Percentiles rank a stretch among this genome's conserved stretches.
These are phyloP conservation scores for Drosophila ercepeae DNA, from an alignment of 1,140 invertebrate genomes.

Conservation along the genomic window DNA sequence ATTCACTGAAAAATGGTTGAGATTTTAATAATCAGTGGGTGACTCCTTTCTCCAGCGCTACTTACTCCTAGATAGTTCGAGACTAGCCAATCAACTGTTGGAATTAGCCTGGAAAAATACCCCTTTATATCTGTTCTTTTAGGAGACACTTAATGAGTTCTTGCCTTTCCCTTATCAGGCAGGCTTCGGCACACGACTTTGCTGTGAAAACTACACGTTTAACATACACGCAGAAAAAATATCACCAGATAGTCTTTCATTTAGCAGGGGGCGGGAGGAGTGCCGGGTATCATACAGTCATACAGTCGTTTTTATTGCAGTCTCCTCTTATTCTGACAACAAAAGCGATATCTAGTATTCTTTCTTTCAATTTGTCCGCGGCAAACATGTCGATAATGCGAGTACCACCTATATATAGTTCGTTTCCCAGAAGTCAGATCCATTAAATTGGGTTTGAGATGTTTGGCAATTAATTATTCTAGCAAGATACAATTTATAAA, in stretches of 20 bases:
- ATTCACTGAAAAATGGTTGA: conserved; percentile 37
- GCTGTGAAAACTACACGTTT: conserved; percentile 36
- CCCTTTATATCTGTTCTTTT: conserved; percentile 50
- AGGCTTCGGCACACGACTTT: conserved; percentile 45
- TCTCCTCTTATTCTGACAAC: background rate
- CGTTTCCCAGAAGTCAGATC: conserved; percentile 9
- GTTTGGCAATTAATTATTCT: background rate
- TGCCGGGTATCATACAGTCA: background rate
- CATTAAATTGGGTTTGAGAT: background rate
- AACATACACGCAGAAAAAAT: conserved; percentile 6
- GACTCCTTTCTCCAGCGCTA: background rate
- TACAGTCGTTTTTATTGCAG: background rate
- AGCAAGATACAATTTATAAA: no score
- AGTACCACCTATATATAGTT: background rate
- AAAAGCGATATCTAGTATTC: conserved; percentile 38
- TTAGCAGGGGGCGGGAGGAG: no score
- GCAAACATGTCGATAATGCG: conserved; percentile 16
- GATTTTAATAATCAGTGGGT: background rate
- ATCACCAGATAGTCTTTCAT: background rate
- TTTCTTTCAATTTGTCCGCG: conserved; percentile 16
- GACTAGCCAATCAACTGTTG: conserved; percentile 36
- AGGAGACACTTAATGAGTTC: conserved; percentile 41
- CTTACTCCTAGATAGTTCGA: conserved; percentile 48
- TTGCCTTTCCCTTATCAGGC: conserved; percentile 47
- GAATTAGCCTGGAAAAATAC: background rate